Base-by-base conservation (phyloP, 1,140 invertebrate species). In the Drosophila lacteicornis region DNA sequence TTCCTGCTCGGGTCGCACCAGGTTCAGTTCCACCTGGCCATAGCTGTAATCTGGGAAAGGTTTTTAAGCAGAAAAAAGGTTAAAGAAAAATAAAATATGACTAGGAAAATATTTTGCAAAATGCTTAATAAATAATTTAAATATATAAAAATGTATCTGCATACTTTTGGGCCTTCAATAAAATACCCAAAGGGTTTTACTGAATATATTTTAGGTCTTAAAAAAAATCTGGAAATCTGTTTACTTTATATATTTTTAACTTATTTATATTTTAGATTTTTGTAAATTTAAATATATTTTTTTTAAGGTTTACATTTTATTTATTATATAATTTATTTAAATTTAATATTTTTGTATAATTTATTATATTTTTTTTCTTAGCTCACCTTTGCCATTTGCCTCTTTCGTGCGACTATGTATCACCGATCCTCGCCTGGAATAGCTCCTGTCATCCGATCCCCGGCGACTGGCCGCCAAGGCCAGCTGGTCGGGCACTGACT, bases 21-120 rank as follows among this genome's bases (percentile, higher is more conserved):
- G 68, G 67, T 92, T 92, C 9, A 90, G 36, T 47, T 92, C 91
- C 62, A 91, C 61, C 8, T 92, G 84, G 0, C 79, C 82, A 11
- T 92, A 92, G 65, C 45, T 58, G 25, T 73, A 92, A 45, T 92
- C 91, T 92, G 30, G 12, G 3, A 25, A 25, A 25, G 22, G 22
- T 25, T 25, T 25, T 25, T 25, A 3, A 25, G 22, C 22, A 25
- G 22, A 25, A 25, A 25, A 25, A 25, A 25, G 22, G 22, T 25
- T 4, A 25, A 25, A 25, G 19, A 25, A 3, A 25, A 25, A 4
- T 25, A 3, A 25, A 25, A 25, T 25, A 25, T 25, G 22, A 25
- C 22, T 25, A 25, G 3, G 22, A 25, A 25, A 25, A 25, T 25
- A 25, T 25, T 25, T 4, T 25, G 22, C 3, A 25, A 25, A 0